A percentile compares a stretch with the other conserved stretches of the same genome.
phyloP scores from a whole-genome alignment of 1,140 invertebrate species.

The Prorops nasuta region DNA sequence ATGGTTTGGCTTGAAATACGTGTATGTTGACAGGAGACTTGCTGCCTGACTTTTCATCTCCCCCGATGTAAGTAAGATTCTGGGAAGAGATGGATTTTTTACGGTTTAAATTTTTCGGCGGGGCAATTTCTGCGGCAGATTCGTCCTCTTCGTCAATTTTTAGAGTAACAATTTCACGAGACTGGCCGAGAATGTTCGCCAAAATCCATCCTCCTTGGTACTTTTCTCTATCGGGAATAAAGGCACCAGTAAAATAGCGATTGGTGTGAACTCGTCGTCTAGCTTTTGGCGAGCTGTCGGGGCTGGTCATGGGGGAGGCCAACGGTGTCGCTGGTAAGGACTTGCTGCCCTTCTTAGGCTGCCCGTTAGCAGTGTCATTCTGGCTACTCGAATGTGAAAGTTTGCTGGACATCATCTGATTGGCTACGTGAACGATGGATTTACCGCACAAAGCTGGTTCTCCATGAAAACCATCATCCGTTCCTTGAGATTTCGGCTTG shows the following conservation, averaged over 20 bases:
- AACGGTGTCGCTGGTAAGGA: constrained; percentile 70
- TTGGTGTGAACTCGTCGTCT: constrained; percentile 44
- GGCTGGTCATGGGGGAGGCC: constrained; percentile 62
- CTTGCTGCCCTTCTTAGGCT: constrained; percentile 62
- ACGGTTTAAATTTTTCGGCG: constrained; percentile 30
- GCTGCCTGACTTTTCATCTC: constrained; percentile 36
- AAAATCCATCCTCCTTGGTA: constrained; percentile 58
- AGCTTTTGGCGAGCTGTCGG: constrained; percentile 55
- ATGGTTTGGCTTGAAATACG: constrained; percentile 64
- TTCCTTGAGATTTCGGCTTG: constrained; percentile 62
- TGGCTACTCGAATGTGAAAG: constrained; percentile 23
- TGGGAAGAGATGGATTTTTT: constrained; percentile 55
- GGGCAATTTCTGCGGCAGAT: constrained; percentile 15
- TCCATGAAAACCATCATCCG: constrained; percentile 70
- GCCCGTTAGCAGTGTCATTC: constrained; percentile 12
- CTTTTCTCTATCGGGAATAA: constrained; percentile 48
- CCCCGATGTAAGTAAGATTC: constrained; percentile 54
- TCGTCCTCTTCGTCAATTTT: constrained; percentile 50
- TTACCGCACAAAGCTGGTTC: constrained; percentile 68
- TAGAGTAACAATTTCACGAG: constrained; percentile 37
- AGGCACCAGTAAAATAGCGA: constrained; percentile 57
- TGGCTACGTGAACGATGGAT: constrained; percentile 70
- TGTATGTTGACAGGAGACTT: constrained; percentile 17
- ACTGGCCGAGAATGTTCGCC: constrained; percentile 53
- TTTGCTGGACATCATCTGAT: constrained; percentile 66